Conservation (phyloP, 2,113 vertebrate genomes). For the Tauraco erythrolophus region DNA sequence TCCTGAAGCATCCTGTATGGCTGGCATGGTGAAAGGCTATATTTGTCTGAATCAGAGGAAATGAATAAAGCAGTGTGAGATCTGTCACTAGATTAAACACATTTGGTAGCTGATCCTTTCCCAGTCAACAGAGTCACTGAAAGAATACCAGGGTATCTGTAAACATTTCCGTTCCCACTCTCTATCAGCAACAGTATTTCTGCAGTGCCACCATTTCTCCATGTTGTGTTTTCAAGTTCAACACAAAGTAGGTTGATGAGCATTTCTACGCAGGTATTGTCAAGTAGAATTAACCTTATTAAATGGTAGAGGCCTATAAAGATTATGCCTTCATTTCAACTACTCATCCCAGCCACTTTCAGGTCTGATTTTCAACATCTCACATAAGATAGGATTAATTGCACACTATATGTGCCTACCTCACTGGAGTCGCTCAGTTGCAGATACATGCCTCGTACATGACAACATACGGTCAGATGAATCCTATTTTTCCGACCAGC, state of each 20-base stretch:
- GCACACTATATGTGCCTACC: neutral
- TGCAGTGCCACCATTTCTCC: neutral
- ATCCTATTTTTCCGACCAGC: neutral
- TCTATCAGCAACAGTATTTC: neutral
- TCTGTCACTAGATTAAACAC: neutral
- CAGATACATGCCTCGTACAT: neutral
- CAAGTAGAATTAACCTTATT: neutral
- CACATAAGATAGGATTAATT: neutral
- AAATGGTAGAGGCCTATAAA: neutral
- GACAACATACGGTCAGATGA: neutral
- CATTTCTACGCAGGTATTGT: neutral
- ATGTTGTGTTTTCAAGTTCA: neutral
- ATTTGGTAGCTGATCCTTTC: neutral
- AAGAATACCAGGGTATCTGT: neutral
- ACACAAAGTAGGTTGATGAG: neutral
- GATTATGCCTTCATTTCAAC: neutral
- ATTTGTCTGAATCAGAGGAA: constrained; percentile 36
- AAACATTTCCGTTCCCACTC: neutral
- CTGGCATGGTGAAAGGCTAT: constrained; percentile 30
- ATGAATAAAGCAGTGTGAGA: constrained; percentile 23
- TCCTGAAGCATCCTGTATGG: neutral
- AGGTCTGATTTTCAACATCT: neutral
- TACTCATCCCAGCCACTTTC: neutral
- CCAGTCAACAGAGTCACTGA: neutral
- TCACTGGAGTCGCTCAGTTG: neutral